A percentile compares a stretch with the other conserved stretches of the same genome.
These are phyloP conservation scores for Percina caprodes DNA, from an alignment of 2,113 vertebrate genomes.

Conservation along the genomic window DNA sequence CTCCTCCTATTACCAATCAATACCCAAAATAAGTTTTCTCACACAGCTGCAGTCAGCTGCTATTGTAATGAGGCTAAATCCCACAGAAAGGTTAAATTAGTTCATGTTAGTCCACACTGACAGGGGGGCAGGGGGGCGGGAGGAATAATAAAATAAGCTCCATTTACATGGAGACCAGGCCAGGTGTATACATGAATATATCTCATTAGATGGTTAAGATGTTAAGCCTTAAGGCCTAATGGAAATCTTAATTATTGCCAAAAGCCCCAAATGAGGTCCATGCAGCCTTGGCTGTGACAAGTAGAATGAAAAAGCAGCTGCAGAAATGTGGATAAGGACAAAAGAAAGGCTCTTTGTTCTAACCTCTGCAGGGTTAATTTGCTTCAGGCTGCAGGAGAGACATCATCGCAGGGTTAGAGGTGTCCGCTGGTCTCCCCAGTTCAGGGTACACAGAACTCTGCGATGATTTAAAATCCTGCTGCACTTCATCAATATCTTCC, in stretches of 20 bases:
- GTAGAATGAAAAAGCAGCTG: constrained; percentile 22
- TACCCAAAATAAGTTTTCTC: constrained; percentile 17
- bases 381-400: constrained; percentile 32
- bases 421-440: constrained; percentile 15
- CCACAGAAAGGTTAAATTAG: constrained; percentile 26
- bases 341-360: constrained; percentile 11
- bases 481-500: neutral
- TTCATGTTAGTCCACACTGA: constrained; percentile 16
- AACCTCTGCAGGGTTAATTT: constrained; percentile 42
- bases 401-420: constrained; percentile 20
- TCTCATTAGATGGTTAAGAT: constrained; percentile 51
- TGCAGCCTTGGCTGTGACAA: neutral
- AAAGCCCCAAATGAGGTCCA: constrained; percentile 24
- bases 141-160: constrained; percentile 13
- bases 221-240: constrained; percentile 50
- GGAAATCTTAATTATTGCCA: constrained; percentile 58
- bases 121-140: neutral
- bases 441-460: constrained; percentile 32
- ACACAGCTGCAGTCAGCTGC: neutral
- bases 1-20: constrained; percentile 16
- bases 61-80: constrained; percentile 30
- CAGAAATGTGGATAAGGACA: constrained; percentile 8
- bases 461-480: constrained; percentile 42
- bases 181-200: constrained; percentile 50
- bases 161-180: constrained; percentile 26